Evolutionary conservation across 2,888 invertebrate species (phyloP).

Genomic region (Hydrotaea diabolus): DNA sequence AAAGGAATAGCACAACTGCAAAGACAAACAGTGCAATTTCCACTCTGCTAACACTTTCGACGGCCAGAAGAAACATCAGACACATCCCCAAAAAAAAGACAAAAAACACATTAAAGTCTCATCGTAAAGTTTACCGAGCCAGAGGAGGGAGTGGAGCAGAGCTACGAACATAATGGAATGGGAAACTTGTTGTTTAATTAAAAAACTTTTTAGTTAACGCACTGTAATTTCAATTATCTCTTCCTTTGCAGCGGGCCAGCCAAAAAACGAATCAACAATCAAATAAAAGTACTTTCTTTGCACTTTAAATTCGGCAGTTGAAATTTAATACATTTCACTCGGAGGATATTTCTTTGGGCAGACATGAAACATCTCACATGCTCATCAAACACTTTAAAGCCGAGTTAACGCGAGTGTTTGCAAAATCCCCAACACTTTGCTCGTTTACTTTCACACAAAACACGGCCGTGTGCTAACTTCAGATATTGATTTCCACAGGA

Average conservation of each 20-base stretch:
- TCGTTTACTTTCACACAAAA: neutral
- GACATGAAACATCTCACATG: neutral
- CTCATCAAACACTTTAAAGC: neutral
- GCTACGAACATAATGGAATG: neutral
- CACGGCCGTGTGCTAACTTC: neutral
- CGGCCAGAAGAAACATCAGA: neutral
- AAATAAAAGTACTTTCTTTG: neutral
- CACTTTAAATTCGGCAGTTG: neutral
- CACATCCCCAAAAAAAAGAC: neutral
- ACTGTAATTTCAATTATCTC: constrained; percentile 35
- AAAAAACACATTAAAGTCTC: constrained; percentile 24
- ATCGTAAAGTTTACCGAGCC: constrained; percentile 5
- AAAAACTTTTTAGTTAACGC: constrained; percentile 61
- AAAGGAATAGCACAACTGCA: neutral
- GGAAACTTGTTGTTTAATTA: constrained; percentile 56
- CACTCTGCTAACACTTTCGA: constrained; percentile 16
- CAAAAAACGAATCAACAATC: neutral
- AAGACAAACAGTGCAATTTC: constrained; percentile 44
- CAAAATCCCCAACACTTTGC: neutral
- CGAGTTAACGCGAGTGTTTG: neutral
- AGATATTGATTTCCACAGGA: constrained; percentile 42
- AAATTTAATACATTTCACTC: neutral
- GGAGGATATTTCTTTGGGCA: neutral
- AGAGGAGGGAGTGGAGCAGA: neutral
- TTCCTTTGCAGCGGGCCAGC: neutral